Evolutionary conservation across 2,797 vertebrate species (phyloP).

Genomic region (Sarcophilus harrisii): DNA sequence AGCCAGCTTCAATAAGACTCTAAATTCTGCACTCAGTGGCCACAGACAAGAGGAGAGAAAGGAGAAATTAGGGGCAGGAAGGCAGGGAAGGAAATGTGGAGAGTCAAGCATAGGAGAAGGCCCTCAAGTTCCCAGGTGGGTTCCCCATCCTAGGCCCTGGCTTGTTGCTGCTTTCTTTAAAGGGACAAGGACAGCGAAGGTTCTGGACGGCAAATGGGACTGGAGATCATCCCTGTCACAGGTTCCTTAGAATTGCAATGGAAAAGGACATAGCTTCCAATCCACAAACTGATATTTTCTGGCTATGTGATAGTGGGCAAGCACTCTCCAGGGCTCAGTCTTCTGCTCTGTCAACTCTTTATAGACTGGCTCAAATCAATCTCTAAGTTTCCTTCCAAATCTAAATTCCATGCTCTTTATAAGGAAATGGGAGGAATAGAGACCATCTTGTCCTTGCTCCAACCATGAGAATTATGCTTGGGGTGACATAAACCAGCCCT

Average conservation of each 20-base stretch:
- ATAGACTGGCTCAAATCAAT: neutral
- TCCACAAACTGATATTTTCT: neutral
- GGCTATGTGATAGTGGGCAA: neutral
- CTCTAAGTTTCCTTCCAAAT: too few relatives aligned
- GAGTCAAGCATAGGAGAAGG: neutral
- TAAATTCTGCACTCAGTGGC: neutral
- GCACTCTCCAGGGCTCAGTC: neutral
- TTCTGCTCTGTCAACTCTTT: neutral
- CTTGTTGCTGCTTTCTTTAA: neutral
- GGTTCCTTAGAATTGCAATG: neutral
- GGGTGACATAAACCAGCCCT: too few relatives aligned
- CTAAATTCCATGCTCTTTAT: too few relatives aligned
- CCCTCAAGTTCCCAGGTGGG: neutral
- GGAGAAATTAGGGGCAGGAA: neutral
- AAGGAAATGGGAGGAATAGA: too few relatives aligned
- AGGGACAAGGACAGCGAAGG: neutral
- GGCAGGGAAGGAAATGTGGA: neutral
- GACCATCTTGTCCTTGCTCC: too few relatives aligned
- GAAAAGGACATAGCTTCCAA: neutral
- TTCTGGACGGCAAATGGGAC: neutral
- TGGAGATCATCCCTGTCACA: neutral
- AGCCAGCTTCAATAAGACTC: neutral
- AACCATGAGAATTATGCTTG: too few relatives aligned
- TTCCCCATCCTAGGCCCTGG: neutral
- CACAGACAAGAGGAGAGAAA: too few relatives aligned